Evolutionary conservation across 2,797 vertebrate species (phyloP).

Genomic region (Fundulus diaphanus): DNA sequence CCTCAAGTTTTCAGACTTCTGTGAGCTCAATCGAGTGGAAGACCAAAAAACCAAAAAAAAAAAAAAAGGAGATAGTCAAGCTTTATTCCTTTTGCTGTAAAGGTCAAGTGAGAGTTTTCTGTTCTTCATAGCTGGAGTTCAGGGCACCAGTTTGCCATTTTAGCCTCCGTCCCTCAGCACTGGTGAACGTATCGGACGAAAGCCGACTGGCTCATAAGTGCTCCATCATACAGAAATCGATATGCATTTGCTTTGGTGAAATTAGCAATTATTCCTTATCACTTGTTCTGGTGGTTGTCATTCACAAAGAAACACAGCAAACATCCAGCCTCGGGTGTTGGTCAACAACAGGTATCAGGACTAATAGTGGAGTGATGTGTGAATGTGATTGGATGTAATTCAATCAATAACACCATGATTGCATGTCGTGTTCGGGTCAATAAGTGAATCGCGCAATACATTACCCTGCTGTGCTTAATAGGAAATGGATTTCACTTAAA

Average conservation of each 20-base stretch:
- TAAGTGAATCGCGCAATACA: conserved; percentile 29
- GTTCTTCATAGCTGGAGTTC: not conserved
- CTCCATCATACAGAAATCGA: conserved; percentile 57
- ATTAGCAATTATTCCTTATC: conserved; percentile 36
- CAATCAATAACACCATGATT: conserved; percentile 29
- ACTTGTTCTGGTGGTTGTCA: conserved; percentile 8
- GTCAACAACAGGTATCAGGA: not conserved
- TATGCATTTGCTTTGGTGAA: conserved; percentile 55
- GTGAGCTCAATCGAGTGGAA: not conserved
- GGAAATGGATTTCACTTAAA: conserved; percentile 59
- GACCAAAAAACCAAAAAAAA: not conserved
- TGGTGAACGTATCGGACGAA: conserved; percentile 28
- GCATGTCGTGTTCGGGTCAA: conserved; percentile 22
- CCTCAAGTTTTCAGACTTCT: not conserved
- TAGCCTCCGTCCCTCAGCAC: conserved; percentile 5
- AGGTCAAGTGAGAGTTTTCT: not conserved
- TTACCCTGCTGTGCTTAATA: conserved; percentile 25
- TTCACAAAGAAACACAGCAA: conserved; percentile 24
- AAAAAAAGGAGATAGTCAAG: no score
- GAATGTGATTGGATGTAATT: conserved; percentile 12
- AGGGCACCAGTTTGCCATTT: conserved; percentile 5
- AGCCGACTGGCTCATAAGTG: conserved; percentile 23
- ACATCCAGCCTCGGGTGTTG: conserved; percentile 7
- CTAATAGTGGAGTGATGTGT: conserved; percentile 6
- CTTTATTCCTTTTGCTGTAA: not conserved